These are phyloP conservation scores for Recurvirostra avosetta DNA, from an alignment of 2,113 vertebrate species.

Conservation along the genomic window DNA sequence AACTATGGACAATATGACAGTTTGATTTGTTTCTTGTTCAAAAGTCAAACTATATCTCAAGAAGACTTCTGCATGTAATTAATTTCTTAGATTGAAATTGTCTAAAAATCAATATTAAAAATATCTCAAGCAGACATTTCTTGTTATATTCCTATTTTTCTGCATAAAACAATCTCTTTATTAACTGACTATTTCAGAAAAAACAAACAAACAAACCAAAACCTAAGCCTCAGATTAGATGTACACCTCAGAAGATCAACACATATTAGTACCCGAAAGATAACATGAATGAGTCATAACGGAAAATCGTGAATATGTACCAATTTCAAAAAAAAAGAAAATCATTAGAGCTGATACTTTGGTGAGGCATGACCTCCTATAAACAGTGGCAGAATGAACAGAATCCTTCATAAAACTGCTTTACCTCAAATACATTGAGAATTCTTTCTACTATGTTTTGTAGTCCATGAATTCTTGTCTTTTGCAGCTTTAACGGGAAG, in stretches of 20 bases:
- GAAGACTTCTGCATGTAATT: background rate
- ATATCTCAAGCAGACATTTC: background rate
- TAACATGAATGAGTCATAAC: background rate
- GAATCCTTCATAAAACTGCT: background rate
- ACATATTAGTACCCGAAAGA: background rate
- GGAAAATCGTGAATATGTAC: background rate
- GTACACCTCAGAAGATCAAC: background rate
- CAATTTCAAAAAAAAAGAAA: background rate
- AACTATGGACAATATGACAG: background rate
- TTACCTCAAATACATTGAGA: background rate
- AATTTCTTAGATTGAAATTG: background rate
- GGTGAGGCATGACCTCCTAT: background rate
- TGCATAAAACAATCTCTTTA: background rate
- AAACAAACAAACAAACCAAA: background rate
- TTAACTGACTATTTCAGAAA: background rate
- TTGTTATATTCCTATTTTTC: background rate
- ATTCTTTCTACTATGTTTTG: background rate
- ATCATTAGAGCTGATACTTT: background rate
- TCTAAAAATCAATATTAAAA: background rate
- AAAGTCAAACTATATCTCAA: background rate
- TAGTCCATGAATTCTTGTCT: background rate
- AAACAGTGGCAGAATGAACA: background rate
- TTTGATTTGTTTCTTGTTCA: background rate
- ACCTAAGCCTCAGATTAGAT: background rate
- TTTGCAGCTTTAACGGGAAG: background rate